Conservation (phyloP, 2,113 vertebrate species). For the Callithrix jacchus region DNA sequence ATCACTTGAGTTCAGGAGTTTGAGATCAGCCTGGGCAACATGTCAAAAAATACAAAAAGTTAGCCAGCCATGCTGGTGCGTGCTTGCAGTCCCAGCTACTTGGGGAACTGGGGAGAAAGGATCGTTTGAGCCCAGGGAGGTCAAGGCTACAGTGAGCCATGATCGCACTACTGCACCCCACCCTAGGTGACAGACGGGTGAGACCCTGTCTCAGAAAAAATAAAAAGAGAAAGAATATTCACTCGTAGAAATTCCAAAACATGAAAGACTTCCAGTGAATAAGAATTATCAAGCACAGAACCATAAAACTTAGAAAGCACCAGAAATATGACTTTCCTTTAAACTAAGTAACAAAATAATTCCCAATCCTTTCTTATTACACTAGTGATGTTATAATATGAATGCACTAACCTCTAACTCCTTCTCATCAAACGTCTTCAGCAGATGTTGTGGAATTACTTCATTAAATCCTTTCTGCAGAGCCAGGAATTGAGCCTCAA, state of each 20-base stretch:
- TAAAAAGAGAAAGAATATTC: neutral
- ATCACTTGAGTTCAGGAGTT: no score
- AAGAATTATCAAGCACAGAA: neutral
- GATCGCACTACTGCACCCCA: no score
- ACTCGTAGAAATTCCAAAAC: neutral
- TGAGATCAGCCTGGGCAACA: no score
- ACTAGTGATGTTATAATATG: neutral
- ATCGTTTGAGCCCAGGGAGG: no score
- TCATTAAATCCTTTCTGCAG: conserved; percentile 99
- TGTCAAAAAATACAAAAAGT: no score
- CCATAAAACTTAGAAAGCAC: conserved; percentile 1
- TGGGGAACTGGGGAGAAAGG: no score
- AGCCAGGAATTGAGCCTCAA: conserved; percentile 98
- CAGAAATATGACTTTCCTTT: neutral
- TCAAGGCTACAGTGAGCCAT: no score
- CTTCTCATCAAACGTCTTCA: conserved; percentile 99
- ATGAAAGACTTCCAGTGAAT: neutral
- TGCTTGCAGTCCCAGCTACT: no score
- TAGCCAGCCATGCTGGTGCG: no score
- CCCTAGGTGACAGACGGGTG: no score
- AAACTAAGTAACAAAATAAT: conserved; percentile 24
- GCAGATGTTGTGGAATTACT: conserved; percentile 98
- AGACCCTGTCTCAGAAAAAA: no score
- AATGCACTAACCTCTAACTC: conserved; percentile 93
- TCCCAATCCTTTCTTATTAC: conserved; percentile 21